These are phyloP conservation scores for Atethmia centrago DNA, from an alignment of 2,888 invertebrate genomes.

Conservation along the genomic window DNA sequence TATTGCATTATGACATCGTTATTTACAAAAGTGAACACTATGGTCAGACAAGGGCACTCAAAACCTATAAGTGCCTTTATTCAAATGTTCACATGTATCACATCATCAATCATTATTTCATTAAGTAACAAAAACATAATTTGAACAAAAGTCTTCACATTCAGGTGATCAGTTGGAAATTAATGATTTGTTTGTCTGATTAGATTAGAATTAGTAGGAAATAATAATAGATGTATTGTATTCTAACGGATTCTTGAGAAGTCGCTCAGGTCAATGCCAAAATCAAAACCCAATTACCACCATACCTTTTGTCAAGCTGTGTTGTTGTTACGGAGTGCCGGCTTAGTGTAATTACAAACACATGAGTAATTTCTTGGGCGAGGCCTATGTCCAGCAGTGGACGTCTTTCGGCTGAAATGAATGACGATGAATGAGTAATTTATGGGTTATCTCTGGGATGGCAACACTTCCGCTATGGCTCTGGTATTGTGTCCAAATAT, in stretches of 20 bases:
- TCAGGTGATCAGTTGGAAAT: slow-evolving; percentile 35
- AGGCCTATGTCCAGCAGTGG: too few relatives aligned
- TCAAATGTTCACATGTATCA: slow-evolving; percentile 49
- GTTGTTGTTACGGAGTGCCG: background rate
- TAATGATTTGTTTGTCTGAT: slow-evolving; percentile 37
- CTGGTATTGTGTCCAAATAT: background rate
- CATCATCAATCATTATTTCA: slow-evolving; percentile 57
- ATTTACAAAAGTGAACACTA: slow-evolving; percentile 37
- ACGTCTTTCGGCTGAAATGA: too few relatives aligned
- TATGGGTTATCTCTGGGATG: background rate
- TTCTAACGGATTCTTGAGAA: too few relatives aligned
- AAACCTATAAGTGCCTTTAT: slow-evolving; percentile 34
- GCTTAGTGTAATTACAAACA: background rate
- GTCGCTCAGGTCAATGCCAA: slow-evolving; percentile 39
- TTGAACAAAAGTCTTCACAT: slow-evolving; percentile 43
- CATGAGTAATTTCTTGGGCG: too few relatives aligned
- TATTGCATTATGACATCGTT: slow-evolving; percentile 38
- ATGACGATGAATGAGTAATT: too few relatives aligned
- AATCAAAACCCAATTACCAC: slow-evolving; percentile 3
- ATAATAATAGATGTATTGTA: slow-evolving; percentile 27
- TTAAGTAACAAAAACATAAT: slow-evolving; percentile 40
- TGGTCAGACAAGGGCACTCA: slow-evolving; percentile 31
- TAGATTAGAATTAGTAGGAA: slow-evolving; percentile 31
- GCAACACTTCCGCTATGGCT: background rate
- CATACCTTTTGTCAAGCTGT: background rate